Evolutionary conservation across 2,797 vertebrate species (phyloP).

Genomic region (Notoglanidium macrostoma): DNA sequence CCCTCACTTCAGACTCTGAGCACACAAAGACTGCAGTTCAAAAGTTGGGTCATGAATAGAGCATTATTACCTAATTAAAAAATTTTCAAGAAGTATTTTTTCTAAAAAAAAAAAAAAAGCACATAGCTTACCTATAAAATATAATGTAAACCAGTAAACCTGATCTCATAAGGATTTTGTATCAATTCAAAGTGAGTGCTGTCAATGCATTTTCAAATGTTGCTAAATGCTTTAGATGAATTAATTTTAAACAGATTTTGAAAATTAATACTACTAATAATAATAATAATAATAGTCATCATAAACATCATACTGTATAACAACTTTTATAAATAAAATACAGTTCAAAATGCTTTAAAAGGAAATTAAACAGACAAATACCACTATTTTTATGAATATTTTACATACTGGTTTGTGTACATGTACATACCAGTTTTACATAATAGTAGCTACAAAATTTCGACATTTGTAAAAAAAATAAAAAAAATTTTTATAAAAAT

Average conservation of each 20-base stretch:
- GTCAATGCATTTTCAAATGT: neutral
- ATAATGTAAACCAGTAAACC: too few species aligned
- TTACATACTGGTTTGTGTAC: neutral
- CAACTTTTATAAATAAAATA: neutral
- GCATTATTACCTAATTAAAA: constrained; percentile 6
- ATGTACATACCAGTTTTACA: neutral
- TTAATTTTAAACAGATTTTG: neutral
- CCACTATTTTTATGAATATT: neutral
- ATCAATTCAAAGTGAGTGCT: neutral
- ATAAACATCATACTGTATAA: neutral
- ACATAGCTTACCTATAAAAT: neutral
- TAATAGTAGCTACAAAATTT: neutral
- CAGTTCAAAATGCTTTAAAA: neutral
- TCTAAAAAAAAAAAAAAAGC: neutral
- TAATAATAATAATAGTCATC: neutral
- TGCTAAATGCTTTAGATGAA: neutral
- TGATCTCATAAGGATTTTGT: neutral
- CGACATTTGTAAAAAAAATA: neutral
- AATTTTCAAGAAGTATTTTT: neutral
- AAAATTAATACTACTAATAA: neutral
- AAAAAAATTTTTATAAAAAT: too few species aligned
- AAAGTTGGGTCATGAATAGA: constrained; percentile 33
- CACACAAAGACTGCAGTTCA: constrained; percentile 32
- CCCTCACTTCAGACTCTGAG: constrained; percentile 56
- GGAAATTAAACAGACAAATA: neutral